phyloP scores from a whole-genome alignment of 2,888 invertebrate genomes.

The Rotaria macrura region DNA sequence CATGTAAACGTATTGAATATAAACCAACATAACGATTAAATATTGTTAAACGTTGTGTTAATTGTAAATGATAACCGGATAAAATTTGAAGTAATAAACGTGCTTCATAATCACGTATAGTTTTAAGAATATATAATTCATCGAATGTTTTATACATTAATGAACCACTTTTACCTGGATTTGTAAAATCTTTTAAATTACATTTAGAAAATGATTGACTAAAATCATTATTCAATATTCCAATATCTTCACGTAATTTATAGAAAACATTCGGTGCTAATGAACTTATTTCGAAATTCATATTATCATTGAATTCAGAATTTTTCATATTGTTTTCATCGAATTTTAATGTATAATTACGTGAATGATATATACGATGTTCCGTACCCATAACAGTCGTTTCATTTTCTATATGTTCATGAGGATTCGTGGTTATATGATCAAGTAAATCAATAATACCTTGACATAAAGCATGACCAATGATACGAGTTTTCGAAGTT shows the following conservation, averaged over 20 bases:
- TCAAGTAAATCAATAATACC: not conserved
- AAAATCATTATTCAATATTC: not conserved
- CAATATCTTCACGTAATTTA: slow-evolving; percentile 20
- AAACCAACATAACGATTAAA: slow-evolving; percentile 14
- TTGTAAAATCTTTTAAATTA: slow-evolving; percentile 1
- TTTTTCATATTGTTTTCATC: not conserved
- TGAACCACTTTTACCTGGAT: not conserved
- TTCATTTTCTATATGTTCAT: not conserved
- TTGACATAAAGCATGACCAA: not conserved
- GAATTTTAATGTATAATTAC: not conserved
- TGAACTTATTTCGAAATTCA: not conserved
- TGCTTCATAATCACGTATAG: slow-evolving; percentile 8
- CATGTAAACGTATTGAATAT: not conserved
- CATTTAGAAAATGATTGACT: not conserved
- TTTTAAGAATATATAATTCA: not conserved
- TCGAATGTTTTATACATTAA: slow-evolving; percentile 2
- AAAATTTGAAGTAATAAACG: not conserved
- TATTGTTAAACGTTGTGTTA: not conserved
- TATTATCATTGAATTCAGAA: not conserved
- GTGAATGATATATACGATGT: not conserved
- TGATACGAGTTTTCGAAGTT: not conserved
- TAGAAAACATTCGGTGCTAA: not conserved
- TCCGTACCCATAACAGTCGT: not conserved
- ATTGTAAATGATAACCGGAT: slow-evolving; percentile 5
- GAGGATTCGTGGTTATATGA: not conserved